phyloP scores from a whole-genome alignment of 2,888 invertebrate genomes.

The Oegoconia quadripuncta region DNA sequence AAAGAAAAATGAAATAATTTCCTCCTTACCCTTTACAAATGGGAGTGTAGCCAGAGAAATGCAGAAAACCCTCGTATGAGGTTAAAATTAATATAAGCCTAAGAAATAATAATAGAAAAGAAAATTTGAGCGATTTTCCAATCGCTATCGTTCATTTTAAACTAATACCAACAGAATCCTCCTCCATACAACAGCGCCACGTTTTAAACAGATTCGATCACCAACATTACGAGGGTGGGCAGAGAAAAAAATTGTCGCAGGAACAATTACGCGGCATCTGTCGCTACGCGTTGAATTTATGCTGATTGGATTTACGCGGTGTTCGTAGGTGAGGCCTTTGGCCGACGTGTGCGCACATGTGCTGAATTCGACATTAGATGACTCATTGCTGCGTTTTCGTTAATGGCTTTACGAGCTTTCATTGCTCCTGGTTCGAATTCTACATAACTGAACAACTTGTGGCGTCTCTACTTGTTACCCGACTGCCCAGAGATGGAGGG shows the following conservation, averaged over 20 bases:
- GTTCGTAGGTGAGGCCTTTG: slow-evolving; percentile 37
- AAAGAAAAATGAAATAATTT: too few species aligned
- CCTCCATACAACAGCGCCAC: slow-evolving; percentile 31
- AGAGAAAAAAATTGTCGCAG: slow-evolving; percentile 69
- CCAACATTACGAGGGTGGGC: slow-evolving; percentile 58
- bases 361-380: slow-evolving; percentile 20
- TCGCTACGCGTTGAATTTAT: slow-evolving; percentile 58
- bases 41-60: too few species aligned
- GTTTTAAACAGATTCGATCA: slow-evolving; percentile 75
- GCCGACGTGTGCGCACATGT: slow-evolving; percentile 37
- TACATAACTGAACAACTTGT: too few species aligned
- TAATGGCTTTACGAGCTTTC: too few species aligned
- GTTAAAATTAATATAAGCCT: too few species aligned
- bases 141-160: not conserved
- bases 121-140: too few species aligned
- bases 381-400: slow-evolving; percentile 21
- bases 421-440: too few species aligned
- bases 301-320: slow-evolving; percentile 68
- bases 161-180: slow-evolving; percentile 20
- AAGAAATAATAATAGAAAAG: too few species aligned
- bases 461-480: too few species aligned
- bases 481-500: too few species aligned
- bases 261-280: slow-evolving; percentile 77
- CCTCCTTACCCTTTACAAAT: too few species aligned
- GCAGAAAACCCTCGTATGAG: too few species aligned